Evolutionary conservation across 37 sponge, comb jelly and placozoan species (phyloP), one percentile per base, ranked within the genome.

Genomic region (Amphimedon queenslandica): DNA sequence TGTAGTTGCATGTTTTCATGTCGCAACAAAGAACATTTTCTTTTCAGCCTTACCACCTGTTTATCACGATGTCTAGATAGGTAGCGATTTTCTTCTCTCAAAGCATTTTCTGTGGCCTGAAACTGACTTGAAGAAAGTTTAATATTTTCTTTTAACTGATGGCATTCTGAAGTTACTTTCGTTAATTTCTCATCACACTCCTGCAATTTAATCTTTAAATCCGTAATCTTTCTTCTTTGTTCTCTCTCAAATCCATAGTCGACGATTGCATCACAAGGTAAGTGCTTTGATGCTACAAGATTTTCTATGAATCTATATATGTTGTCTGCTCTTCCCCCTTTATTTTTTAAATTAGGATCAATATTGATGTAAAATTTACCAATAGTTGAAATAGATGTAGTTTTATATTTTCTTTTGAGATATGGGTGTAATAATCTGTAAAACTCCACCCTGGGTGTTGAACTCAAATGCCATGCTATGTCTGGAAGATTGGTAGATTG

Each of bases 281-380:
- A 8, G 13, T 47, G 8, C 13, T 47, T 47, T 8, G 53, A 47
- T 47, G 8, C 8, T 6, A 37, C 36, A 10, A 66, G 3, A 37
- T n/a, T 66, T 75, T 61, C 64, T 23, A 75, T 75, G 38, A 57
- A 75, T 40, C 76, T 36, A 40, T 75, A 75, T 61, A 37, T 63
- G 61, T 75, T 63, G 42, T 75, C 65, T 57, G 76, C 64, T 23
- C 24, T 39, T 6, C 64, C 10, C 38, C 29, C 31, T 57, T 63
- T 63, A 24, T 27, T 18, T 36, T 63, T 31, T 20, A 75, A 37
- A 63, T 24, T 53, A 21, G 65, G 76, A 63, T 75, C 76, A 40
- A 75, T 75, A 37, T 63, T 64, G 16, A 75, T 35, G 61, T 75
- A 75, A 63, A 75, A 61, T 75, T 75, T 33, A 1, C 76, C 76